Evolutionary conservation across 1,140 invertebrate genomes (phyloP), one percentile per base, ranked within the genome.

Genomic region (Drosophila azteca): DNA sequence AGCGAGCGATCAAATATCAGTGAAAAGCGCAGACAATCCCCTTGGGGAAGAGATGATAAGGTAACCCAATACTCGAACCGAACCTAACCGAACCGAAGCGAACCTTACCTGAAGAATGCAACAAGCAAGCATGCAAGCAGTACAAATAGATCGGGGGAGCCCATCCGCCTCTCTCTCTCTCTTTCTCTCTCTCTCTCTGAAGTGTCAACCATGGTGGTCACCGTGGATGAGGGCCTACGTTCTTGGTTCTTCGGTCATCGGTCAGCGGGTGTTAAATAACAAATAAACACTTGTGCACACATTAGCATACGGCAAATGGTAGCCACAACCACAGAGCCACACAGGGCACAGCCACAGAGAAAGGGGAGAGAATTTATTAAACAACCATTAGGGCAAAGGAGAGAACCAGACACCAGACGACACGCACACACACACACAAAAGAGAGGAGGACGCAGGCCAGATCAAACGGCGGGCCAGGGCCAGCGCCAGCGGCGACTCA

Each of bases 241-340:
- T 24, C 22, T 24, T 24, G 22, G 35, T 52, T 35, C 22, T 63
- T 51, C 39, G 50, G 31, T 20, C 55, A 45, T n/a, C 41, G 71
- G 49, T 69, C 64, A 74, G 58, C 73, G 68, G 87, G 87, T 90
- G 87, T 90, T 87, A 87, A 77, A 85, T 90, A 90, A 79, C 81
- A 90, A 76, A 90, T 87, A 90, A 85, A 90, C 85, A 90, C 85
- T 90, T 90, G 87, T 79, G 71, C 51, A 90, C 71, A 87, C 81
- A 90, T 81, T 79, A 78, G 62, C 77, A 72, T 77, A 72, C 72
- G 70, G 54, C 61, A 72, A 60, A 66, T 52, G 52, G 58, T 58
- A 50, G 53, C 53, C 48, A 54, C 24, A 29, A 41, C 58, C 15
- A 35, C 26, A 39, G n/a, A 39, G n/a, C 7, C 48, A 58, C 31